Conservation (phyloP, 2,888 invertebrate genomes). For the Stomorhina lunata region DNA sequence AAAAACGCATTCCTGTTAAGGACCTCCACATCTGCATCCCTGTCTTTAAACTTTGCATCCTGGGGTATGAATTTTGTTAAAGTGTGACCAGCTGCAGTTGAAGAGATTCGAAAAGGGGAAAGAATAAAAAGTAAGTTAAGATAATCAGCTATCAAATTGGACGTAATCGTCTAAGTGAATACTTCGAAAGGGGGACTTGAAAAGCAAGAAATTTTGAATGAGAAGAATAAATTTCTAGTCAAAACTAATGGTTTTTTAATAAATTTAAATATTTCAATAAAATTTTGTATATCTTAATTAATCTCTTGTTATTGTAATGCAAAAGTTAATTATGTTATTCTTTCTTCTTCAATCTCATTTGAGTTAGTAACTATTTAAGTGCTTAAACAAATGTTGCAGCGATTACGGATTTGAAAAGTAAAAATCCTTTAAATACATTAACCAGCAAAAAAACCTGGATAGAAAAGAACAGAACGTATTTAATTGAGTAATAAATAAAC, state of each 20-base stretch:
- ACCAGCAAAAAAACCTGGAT: too few species aligned
- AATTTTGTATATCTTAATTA: too few species aligned
- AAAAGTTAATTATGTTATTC: not conserved
- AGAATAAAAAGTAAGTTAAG: not conserved
- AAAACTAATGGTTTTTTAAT: too few species aligned
- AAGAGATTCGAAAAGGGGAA: not conserved
- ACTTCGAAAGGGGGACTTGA: not conserved
- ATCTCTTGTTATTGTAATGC: not conserved
- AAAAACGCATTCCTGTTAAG: constrained; percentile 54
- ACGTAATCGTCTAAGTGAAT: constrained; percentile 20
- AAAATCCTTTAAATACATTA: constrained; percentile 44
- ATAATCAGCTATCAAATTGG: constrained; percentile 25
- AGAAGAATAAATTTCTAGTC: not conserved
- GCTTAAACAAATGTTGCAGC: constrained; percentile 50
- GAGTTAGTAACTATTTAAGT: constrained; percentile 32
- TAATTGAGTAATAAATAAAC: constrained; percentile 47
- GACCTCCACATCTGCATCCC: not conserved
- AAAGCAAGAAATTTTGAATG: not conserved
- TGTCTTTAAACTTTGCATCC: not conserved
- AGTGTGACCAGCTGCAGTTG: constrained; percentile 37
- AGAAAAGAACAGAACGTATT: too few species aligned
- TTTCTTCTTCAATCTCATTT: not conserved
- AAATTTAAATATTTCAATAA: too few species aligned
- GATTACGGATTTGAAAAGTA: constrained; percentile 23
- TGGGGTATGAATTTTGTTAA: not conserved